Evolutionary conservation across 1,140 invertebrate genomes (phyloP).

Genomic region (Frieseomelitta varia): DNA sequence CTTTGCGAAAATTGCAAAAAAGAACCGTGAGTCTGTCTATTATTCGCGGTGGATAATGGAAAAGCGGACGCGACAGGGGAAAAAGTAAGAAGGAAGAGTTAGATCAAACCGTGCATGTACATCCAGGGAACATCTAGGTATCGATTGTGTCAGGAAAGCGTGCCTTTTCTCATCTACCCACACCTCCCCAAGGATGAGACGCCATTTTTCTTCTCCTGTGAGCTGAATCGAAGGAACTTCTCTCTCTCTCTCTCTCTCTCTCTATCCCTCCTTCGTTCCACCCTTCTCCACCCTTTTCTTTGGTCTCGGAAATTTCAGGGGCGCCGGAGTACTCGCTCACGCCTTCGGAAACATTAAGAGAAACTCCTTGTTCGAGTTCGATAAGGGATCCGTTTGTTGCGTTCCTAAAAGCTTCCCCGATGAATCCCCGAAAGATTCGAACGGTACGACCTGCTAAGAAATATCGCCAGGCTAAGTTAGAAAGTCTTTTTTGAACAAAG

Average conservation of each 20-base stretch:
- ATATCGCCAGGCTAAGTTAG: no score
- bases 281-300: conserved; percentile 16
- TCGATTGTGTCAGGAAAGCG: conserved; percentile 62
- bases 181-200: conserved; percentile 48
- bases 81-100: conserved; percentile 26
- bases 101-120: conserved; percentile 7
- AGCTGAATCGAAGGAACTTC: conserved; percentile 45
- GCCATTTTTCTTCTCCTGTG: conserved; percentile 62
- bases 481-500: no score
- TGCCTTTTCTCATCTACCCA: conserved; percentile 59
- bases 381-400: neutral
- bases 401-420: no score
- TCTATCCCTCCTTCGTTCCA: conserved; percentile 18
- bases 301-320: neutral
- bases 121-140: conserved; percentile 40
- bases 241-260: neutral
- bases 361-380: no score
- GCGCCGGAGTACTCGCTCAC: no score
- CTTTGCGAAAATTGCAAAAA: neutral
- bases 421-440: no score
- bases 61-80: no score
- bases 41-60: neutral
- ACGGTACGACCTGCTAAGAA: no score
- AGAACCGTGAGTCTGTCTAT: neutral
- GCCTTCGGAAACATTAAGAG: neutral